Evolutionary conservation across 2,888 invertebrate genomes (phyloP).

Genomic region (Trachelus stipa): DNA sequence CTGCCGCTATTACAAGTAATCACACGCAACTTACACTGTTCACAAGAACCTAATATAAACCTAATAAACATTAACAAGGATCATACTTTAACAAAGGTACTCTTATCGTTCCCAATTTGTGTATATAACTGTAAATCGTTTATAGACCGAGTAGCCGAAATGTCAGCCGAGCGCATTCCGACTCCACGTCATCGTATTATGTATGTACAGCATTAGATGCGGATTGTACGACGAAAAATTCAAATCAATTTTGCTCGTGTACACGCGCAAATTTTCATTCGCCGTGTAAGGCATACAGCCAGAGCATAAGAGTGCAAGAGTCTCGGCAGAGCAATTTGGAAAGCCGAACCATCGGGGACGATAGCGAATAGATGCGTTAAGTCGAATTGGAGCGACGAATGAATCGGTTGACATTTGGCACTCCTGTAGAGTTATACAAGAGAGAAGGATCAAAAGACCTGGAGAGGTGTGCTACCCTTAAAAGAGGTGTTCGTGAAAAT

Average conservation of each 20-base stretch:
- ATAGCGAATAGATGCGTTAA: background rate
- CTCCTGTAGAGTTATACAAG: background rate
- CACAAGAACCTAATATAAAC: constrained; percentile 27
- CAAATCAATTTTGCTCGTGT: background rate
- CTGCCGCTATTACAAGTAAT: constrained; percentile 31
- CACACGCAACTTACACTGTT: constrained; percentile 34
- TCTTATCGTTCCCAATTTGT: constrained; percentile 30
- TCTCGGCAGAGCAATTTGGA: background rate
- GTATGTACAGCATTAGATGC: background rate
- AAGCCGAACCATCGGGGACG: background rate
- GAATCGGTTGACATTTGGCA: background rate
- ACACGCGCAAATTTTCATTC: background rate
- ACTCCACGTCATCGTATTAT: background rate
- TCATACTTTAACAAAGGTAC: constrained; percentile 35
- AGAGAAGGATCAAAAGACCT: background rate
- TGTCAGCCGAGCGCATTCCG: constrained; percentile 11
- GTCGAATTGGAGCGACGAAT: background rate
- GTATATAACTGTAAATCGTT: constrained; percentile 19
- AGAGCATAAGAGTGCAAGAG: background rate
- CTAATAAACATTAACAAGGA: constrained; percentile 20
- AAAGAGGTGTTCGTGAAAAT: background rate
- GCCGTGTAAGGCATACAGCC: background rate
- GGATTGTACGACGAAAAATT: background rate
- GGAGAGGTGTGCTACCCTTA: background rate
- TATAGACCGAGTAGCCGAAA: constrained; percentile 12